Base-by-base conservation (phyloP, 2,113 vertebrate genomes). In the Anthoscopus minutus region DNA sequence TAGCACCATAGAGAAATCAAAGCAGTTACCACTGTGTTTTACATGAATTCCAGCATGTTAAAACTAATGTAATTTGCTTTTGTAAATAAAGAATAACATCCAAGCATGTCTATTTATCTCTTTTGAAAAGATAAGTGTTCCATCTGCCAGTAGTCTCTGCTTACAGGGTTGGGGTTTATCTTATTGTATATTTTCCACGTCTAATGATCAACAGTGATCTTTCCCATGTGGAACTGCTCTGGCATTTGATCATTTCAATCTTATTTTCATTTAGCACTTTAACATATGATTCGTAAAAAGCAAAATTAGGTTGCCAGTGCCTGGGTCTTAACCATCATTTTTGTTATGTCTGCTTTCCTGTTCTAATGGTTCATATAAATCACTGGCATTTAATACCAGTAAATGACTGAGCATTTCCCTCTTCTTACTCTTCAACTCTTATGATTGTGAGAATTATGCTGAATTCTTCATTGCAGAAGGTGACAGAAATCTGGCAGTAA, bases 71-170 rank as follows among this genome's bases (percentile, higher is more conserved):
- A 79, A 95, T 96, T 97, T 97, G 89, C 78, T 96, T 96, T 78
- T 97, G 93, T 97, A 97, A 98, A 97, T 97, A 95, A 93, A 87
- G 86, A 89, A 86, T 89, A 93, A 88, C 84, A 94, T 88, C 67
- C 83, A 94, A 96, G 60, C 45, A 44, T 33, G 81, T 85, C 72
- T 56, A 65, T 93, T 97, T 96, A 96, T 95, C 95, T 97, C 90
- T 93, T 94, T 88, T 45, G 33, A 89, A 96, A 91, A 97, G 96
- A 96, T 96, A 96, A 97, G 81, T n/a, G 73, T 74, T 95, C 53
- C 78, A 72, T 89, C 94, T 86, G 89, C 94, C 94, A 80, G 89
- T 81, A 96, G 94, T 18, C 22, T 89, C 42, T 87, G 67, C 69
- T 44, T 86, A 37, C 38, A 69, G 69, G 31, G 9, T 18, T 86